These are phyloP conservation scores for Papilio gigon DNA, from an alignment of 2,888 invertebrate genomes.

Conservation along the genomic window DNA sequence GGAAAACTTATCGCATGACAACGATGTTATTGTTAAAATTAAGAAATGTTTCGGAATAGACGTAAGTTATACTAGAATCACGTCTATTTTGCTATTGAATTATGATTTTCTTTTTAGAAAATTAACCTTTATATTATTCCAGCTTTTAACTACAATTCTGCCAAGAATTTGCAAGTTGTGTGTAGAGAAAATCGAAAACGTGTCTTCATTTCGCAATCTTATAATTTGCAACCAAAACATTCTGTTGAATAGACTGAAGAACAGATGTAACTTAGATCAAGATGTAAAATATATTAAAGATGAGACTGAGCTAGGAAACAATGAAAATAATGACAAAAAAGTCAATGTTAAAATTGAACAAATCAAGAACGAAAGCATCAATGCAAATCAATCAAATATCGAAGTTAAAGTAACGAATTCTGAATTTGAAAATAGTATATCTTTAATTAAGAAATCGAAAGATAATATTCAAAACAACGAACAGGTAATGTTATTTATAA, in stretches of 20 bases:
- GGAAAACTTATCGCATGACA: background rate
- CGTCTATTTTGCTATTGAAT: background rate
- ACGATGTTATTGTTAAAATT: conserved; percentile 24
- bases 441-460: conserved; percentile 26
- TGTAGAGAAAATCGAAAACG: conserved; percentile 52
- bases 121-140: conserved; percentile 43
- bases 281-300: conserved; percentile 40
- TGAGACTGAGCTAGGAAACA: conserved; percentile 37
- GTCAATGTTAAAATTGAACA: conserved; percentile 17
- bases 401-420: conserved; percentile 15
- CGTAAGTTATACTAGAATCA: conserved; percentile 17
- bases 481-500: conserved; percentile 23
- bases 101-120: background rate
- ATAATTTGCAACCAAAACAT: conserved; percentile 55
- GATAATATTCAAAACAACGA: conserved; percentile 28
- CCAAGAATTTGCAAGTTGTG: conserved; percentile 60
- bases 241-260: conserved; percentile 47
- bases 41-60: conserved; percentile 33
- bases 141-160: conserved; percentile 54
- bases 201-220: conserved; percentile 51
- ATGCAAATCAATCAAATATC: conserved; percentile 13
- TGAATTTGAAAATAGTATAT: conserved; percentile 20
- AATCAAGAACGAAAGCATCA: background rate
- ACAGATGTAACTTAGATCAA: background rate
- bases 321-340: conserved; percentile 36